phyloP scores from a whole-genome alignment of 2,113 vertebrate species.

The Illadopsis cleaveri region DNA sequence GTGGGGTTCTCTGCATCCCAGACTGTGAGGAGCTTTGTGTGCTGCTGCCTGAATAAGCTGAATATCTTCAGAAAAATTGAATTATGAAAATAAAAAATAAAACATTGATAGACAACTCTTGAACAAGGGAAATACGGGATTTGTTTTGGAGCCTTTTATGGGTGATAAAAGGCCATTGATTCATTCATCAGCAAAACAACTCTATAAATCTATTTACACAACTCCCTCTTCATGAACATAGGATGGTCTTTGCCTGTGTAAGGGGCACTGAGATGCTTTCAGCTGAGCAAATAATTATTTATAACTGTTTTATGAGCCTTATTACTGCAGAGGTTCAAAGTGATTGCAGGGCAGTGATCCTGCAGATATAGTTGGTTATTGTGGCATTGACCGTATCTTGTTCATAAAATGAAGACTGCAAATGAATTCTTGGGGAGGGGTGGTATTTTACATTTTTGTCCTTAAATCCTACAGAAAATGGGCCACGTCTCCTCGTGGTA shows the following conservation, averaged over 20 bases:
- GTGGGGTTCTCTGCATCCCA: background rate
- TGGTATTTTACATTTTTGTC: background rate
- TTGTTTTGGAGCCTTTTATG: background rate
- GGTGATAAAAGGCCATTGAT: too few relatives aligned
- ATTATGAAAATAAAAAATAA: background rate
- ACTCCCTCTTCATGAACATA: too few relatives aligned
- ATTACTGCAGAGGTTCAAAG: background rate
- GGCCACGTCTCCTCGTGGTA: slow-evolving; percentile 83
- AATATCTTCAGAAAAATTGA: background rate
- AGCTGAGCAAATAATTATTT: background rate
- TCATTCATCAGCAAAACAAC: background rate
- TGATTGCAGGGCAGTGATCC: background rate
- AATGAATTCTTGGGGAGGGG: background rate
- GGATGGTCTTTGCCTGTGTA: background rate
- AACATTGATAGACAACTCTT: background rate
- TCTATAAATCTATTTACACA: background rate
- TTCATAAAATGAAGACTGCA: background rate
- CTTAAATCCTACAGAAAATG: slow-evolving; percentile 76
- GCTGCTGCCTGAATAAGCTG: background rate
- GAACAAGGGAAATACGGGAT: background rate
- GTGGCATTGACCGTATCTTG: background rate
- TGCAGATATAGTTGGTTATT: background rate
- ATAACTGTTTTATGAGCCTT: background rate
- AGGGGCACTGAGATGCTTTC: background rate
- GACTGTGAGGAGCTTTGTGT: background rate